These are phyloP conservation scores for Leptocoma aspasia DNA, from an alignment of 2,113 vertebrate genomes.

Conservation along the genomic window DNA sequence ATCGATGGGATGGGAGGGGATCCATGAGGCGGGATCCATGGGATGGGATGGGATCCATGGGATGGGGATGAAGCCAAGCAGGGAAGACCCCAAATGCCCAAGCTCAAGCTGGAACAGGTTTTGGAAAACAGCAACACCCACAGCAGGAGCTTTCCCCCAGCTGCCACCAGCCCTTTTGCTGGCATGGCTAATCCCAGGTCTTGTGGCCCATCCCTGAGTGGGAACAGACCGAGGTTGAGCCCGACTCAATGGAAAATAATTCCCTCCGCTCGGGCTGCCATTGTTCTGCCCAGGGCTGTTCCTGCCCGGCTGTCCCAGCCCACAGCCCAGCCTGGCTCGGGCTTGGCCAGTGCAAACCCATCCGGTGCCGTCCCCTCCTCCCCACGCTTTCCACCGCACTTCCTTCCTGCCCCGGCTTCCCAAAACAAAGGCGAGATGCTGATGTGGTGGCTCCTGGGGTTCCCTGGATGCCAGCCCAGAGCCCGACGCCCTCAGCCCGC, in stretches of 20 bases:
- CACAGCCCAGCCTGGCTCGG: not conserved
- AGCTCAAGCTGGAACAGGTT: not conserved
- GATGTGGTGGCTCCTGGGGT: not conserved
- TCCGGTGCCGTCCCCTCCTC: not conserved
- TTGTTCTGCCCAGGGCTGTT: constrained; percentile 34
- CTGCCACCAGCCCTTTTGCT: not conserved
- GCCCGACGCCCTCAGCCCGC: not conserved
- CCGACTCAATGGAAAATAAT: not conserved
- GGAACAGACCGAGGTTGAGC: not conserved
- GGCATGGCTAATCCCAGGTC: rapidly evolving
- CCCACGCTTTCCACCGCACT: not conserved
- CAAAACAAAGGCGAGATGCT: constrained; percentile 53
- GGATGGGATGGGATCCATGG: not conserved
- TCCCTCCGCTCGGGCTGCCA: not conserved
- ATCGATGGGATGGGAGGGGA: not conserved
- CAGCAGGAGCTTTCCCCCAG: not conserved
- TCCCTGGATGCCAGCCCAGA: constrained; percentile 20
- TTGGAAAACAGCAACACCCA: not conserved
- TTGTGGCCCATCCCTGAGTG: not conserved
- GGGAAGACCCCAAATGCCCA: not conserved
- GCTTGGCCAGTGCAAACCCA: not conserved
- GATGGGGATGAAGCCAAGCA: not conserved
- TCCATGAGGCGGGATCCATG: no score
- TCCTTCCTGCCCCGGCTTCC: constrained; percentile 56
- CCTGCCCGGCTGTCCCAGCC: not conserved